Evolutionary conservation across 64 coral and sea anemone species (phyloP), one percentile per base, ranked within the genome.

Genomic region (Stylophora pistillata): DNA sequence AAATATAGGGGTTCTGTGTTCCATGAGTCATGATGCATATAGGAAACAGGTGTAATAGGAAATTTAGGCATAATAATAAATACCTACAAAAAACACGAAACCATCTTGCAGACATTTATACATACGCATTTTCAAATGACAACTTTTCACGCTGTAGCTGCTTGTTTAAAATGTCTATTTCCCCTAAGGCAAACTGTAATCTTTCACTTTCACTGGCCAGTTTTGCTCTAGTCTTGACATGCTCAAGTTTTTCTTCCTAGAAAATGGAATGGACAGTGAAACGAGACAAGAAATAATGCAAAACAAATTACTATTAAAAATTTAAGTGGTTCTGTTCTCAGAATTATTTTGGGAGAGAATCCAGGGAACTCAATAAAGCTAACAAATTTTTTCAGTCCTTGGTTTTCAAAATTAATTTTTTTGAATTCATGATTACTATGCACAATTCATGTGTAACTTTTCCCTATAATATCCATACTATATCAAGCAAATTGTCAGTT

Each of bases 181-280:
- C 89, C 30, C 96, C 96, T 53, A 95, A 81, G 10, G 97, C 97
- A 99, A 99, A 99, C 87, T 95, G 89, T 23, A 99, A 78, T 81
- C 93, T 99, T 56, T 99, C 97, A 77, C 92, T 95, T 33, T 93
- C 97, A 64, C 94, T 91, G 23, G 93, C 91, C 31, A 99, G 88
- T 76, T 99, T 99, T 55, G 97, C 93, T 72, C 95, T 99, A 63
- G 97, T 99, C 70, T 86, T 95, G 23, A 99, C 93, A 71, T 99
- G 97, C 56, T 95, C 93, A 65, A 99, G 89, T 84, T 93, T 92
- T 80, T 99, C 97, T 47, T 99, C 91, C 93, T 99, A 57, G 5
- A 29, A n/a, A 87, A 9, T 77, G 17, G 3, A 56, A 30, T 59
- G 31, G 60, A 79, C 17, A 77, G 31, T 17, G 21, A 4, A 56